Evolutionary conservation across 2,113 vertebrate genomes (phyloP), one percentile per base, ranked within the genome.

Genomic region (Glaucomys volans): DNA sequence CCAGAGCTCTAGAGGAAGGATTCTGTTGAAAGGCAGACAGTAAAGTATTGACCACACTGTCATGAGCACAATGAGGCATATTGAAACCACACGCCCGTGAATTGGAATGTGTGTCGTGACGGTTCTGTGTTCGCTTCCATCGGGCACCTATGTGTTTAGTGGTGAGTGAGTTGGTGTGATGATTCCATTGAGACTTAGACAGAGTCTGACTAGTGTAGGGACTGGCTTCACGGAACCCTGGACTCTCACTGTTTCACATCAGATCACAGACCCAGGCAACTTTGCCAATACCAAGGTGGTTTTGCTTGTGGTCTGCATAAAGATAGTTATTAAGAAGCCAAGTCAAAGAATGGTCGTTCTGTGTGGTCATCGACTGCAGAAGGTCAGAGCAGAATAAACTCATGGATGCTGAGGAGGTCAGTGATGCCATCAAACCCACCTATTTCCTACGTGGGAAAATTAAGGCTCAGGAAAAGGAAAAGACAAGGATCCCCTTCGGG

Each of bases 11-110:
- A 26, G 90, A 93, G 95, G 72, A 93, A 91, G 62, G 93, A 83
- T 67, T 79, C 74, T 93, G 96, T 81, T 95, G 96, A 98, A 94
- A 97, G 93, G 92, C 71, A 87, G 89, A 96, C 92, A 93, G 81
- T 93, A 79, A 95, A 84, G 84, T 42, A 66, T 81, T 22, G 52
- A 79, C 93, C 79, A 75, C 96, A 75, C 24, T 40, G 81, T 91
- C 79, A 13, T 2, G 44, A 67, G 30, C 95, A 67, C 96, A 54
- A 37, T 0, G 62, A n/a, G 84, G 37, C 47, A 26, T 93, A 94
- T 80, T 91, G 95, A 91, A 91, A 82, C 94, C 95, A 97, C 74
- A 79, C 74, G 93, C 37, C 76, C 42, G 1, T 35, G 87, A 42
- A 8, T 75, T 74, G 7, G 79, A 57, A 26, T 35, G 8, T 79